These are phyloP conservation scores for Nebria salina DNA, from an alignment of 2,888 invertebrate genomes.

Conservation along the genomic window DNA sequence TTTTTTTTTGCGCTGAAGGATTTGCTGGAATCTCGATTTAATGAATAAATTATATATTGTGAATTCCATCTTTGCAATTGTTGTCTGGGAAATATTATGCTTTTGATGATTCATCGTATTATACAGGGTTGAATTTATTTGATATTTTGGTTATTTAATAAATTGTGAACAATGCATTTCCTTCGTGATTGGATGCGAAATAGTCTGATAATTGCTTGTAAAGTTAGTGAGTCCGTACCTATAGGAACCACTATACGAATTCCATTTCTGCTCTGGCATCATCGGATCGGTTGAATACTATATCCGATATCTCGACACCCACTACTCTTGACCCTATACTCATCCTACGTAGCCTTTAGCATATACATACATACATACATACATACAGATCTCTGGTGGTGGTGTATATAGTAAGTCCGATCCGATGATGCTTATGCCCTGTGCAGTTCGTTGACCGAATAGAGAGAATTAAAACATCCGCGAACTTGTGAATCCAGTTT, in stretches of 20 bases:
- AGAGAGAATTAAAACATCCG: conserved; percentile 49
- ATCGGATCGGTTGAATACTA: conserved; percentile 16
- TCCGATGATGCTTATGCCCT: conserved; percentile 33
- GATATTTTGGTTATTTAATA: neutral
- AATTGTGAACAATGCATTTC: too few relatives aligned
- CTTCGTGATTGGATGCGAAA: neutral
- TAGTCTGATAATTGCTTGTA: neutral
- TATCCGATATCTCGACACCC: conserved; percentile 22
- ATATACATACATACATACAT: neutral
- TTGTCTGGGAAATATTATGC: neutral
- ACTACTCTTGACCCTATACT: conserved; percentile 23
- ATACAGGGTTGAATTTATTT: neutral
- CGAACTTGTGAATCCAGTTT: conserved; percentile 51
- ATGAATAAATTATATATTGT: neutral
- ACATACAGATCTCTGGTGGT: neutral
- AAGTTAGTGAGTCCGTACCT: neutral
- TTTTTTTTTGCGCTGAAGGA: neutral
- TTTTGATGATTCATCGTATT: neutral
- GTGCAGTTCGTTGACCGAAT: conserved; percentile 51
- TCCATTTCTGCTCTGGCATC: neutral
- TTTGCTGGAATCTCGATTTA: neutral
- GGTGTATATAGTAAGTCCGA: neutral
- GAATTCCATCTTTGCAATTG: neutral
- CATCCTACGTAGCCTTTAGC: conserved; percentile 2
- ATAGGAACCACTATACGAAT: neutral